Conservation (phyloP, 2,888 invertebrate genomes). For the Ischnus inquisitorius region DNA sequence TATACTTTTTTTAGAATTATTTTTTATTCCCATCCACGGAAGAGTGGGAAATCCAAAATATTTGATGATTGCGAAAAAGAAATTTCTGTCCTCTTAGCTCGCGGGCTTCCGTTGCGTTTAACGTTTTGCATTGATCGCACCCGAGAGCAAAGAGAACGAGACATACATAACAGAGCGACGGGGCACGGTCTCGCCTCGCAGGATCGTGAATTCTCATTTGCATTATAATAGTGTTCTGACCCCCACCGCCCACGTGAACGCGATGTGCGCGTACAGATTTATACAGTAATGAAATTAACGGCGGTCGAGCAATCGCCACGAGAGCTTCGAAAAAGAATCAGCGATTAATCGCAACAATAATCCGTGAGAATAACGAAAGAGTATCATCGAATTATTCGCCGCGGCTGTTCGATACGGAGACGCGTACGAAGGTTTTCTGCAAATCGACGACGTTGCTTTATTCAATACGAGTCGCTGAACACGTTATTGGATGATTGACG, state of each 20-base stretch:
- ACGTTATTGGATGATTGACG: constrained; percentile 55
- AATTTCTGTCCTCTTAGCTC: background rate
- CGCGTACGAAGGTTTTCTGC: too few species aligned
- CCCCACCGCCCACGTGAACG: background rate
- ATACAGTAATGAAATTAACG: constrained; percentile 32
- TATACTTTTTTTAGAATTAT: background rate
- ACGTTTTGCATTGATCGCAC: constrained; percentile 11
- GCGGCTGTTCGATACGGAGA: too few species aligned
- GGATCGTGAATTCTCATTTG: constrained; percentile 54
- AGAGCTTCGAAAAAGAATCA: background rate
- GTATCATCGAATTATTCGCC: too few species aligned
- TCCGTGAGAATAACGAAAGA: too few species aligned
- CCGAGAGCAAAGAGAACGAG: constrained; percentile 21
- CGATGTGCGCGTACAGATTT: background rate
- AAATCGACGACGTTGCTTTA: too few species aligned
- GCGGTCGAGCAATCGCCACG: background rate
- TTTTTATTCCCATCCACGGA: background rate
- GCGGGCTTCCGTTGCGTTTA: background rate
- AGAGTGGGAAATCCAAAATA: too few species aligned
- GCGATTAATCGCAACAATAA: too few species aligned
- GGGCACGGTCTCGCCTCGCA: constrained; percentile 16
- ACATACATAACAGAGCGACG: constrained; percentile 11
- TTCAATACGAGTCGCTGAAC: background rate
- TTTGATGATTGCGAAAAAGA: background rate
- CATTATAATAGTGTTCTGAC: constrained; percentile 55